A percentile compares a stretch with the other conserved stretches of the same genome.
phyloP scores from a whole-genome alignment of 2,797 vertebrate genomes.

The Poecilia velifera region DNA sequence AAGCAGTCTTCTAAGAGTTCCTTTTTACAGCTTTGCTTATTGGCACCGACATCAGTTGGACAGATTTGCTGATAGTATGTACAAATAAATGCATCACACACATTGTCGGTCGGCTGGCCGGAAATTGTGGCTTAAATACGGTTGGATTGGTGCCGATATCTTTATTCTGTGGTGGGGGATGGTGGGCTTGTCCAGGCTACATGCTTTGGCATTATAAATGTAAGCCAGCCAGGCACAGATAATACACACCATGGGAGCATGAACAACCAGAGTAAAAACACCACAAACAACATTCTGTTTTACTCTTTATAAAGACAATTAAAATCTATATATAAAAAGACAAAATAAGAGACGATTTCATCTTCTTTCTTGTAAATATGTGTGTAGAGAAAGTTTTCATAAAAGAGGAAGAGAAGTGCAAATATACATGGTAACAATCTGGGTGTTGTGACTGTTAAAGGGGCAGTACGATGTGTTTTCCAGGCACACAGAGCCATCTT shows the following conservation, averaged over 20 bases:
- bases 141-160: neutral
- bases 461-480: no score
- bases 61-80: conserved; percentile 37
- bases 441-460: neutral
- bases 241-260: neutral
- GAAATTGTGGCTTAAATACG: neutral
- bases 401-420: neutral
- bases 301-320: neutral
- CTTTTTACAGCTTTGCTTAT: conserved; percentile 57
- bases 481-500: no score
- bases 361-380: neutral
- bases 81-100: conserved; percentile 32
- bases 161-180: neutral
- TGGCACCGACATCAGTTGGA: conserved; percentile 46
- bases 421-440: neutral
- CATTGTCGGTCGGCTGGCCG: conserved; percentile 7
- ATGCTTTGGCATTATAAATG: neutral
- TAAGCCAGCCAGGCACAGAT: neutral
- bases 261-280: neutral
- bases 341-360: neutral
- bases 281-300: neutral
- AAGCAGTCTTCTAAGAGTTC: conserved; percentile 63
- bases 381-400: neutral
- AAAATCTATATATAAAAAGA: neutral
- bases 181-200: neutral